Base-by-base conservation (phyloP, 2,113 vertebrate species). In the Cheirogaleus medius region DNA sequence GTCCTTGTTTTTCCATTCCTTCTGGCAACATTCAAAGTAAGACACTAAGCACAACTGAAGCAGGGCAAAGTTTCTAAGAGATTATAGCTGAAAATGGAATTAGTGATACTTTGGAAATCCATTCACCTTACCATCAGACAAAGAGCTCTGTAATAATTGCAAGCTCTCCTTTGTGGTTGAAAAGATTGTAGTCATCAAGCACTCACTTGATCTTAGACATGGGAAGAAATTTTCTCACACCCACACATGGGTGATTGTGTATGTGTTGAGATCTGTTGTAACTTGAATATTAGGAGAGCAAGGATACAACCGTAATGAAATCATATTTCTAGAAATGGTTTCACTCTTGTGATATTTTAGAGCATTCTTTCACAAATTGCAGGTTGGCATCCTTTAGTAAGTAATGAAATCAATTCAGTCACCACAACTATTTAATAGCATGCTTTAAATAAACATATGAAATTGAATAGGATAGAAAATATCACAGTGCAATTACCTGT, bases 191-290 rank as follows among this genome's bases (percentile, higher is more conserved):
- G 96, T 94, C 97, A 87, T 97, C 89, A 97, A 87, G 97, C 82
- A 39, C 91, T 88, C 82, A 87, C 95, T 97, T 82, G 84, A 81
- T 98, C 90, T 96, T 71, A 87, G 96, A 66, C 97, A 87, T 44
- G 95, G 97, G 56, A 97, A 97, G 85, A 98, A 96, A n/a, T 96
- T 97, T 98, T 98, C 98, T 98, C 98, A 98, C 98, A 97, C 98
- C 98, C 98, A 98, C 98, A 97, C 64, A 21, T 90, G 77, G 4
- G 9, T 93, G 94, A 96, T 85, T 85, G 66, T 95, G 87, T 96
- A 88, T 98, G 69, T 77, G 37, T 86, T 82, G 74, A 98, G 92
- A 90, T 96, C 84, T 97, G 98, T 87, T 52, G 20, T 71, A 60
- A 95, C 93, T 94, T 93, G 96, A 95, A 29, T 95, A 52, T 87